Evolutionary conservation across 2,113 vertebrate genomes (phyloP), one percentile per base, ranked within the genome.

Genomic region (Sylvilagus bachmani): DNA sequence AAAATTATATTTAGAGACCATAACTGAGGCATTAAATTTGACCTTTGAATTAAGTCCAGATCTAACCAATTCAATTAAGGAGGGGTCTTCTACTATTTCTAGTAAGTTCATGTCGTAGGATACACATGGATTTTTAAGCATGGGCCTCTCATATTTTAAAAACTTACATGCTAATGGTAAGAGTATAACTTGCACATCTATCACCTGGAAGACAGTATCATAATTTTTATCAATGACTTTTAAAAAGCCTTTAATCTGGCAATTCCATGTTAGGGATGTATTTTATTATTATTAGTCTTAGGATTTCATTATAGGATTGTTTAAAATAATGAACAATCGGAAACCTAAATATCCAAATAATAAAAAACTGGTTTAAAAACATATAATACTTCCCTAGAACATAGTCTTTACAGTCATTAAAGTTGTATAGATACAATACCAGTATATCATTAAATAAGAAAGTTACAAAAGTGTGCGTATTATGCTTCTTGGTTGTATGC

Each of bases 281-380:
- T 77, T 80, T 92, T 71, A 58, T 58, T 58, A 77, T 87, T 92
- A 70, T 69, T 61, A 95, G 75, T n/a, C 7, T 84, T 89, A 81
- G 61, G 17, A 78, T 90, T 93, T 80, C 67, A 49, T 87, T 73
- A 71, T 24, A 95, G 53, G 62, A 77, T 27, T 94, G 16, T 93
- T 95, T 69, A 85, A 95, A 96, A 96, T 82, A 90, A 94, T 83
- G 31, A 89, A 75, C 44, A 74, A 83, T 55, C n/a, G 95, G 73
- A 27, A 91, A 79, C 7, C 44, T 78, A 69, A 71, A 67, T 44
- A 44, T 81, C 17, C 84, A 95, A 93, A 95, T 36, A 36, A 55
- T 3, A 55, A 27, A 44, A 14, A 96, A 38, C 10, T 25, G 1
- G 36, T 58, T 80, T 67, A 21, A 38, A 86, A 86, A 67, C 51